These are phyloP conservation scores for Triplophysa dalaica DNA, from an alignment of 2,113 vertebrate genomes.

Conservation along the genomic window DNA sequence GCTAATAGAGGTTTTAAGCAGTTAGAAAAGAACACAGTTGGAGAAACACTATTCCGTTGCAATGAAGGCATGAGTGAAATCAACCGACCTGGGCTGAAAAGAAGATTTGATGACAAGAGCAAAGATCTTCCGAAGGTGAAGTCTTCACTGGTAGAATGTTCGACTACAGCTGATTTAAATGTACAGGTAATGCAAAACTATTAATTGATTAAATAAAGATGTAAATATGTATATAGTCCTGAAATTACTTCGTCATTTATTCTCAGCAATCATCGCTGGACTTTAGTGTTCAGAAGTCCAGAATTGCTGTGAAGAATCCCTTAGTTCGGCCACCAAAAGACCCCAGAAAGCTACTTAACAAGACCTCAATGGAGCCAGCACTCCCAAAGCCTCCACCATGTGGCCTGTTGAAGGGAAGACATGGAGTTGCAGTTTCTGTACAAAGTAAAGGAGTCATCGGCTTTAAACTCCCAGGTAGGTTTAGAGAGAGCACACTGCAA, in stretches of 20 bases:
- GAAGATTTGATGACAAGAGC: constrained; percentile 22
- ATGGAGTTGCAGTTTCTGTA: constrained; percentile 51
- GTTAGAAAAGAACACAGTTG: not conserved
- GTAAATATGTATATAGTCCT: not conserved
- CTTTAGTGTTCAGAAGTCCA: constrained; percentile 67
- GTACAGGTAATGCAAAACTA: constrained; percentile 19
- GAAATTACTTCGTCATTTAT: not conserved
- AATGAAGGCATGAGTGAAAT: not conserved
- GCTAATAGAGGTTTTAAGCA: not conserved
- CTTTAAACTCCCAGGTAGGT: constrained; percentile 74
- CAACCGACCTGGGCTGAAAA: constrained; percentile 26
- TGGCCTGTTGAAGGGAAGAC: constrained; percentile 16
- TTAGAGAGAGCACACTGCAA: not conserved
- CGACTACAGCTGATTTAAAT: not conserved
- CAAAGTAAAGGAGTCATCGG: constrained; percentile 60
- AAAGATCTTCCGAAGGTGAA: not conserved
- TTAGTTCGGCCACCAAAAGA: constrained; percentile 67
- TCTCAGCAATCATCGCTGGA: constrained; percentile 60
- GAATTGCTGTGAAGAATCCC: constrained; percentile 72
- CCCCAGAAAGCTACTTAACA: constrained; percentile 68
- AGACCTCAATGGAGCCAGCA: constrained; percentile 63
- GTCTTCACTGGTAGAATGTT: not conserved
- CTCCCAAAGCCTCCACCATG: not conserved
- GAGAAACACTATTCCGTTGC: not conserved
- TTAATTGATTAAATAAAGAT: not conserved